Evolutionary conservation across 2,888 invertebrate species (phyloP), one percentile per base, ranked within the genome.

Genomic region (Chymomyza caudatula): DNA sequence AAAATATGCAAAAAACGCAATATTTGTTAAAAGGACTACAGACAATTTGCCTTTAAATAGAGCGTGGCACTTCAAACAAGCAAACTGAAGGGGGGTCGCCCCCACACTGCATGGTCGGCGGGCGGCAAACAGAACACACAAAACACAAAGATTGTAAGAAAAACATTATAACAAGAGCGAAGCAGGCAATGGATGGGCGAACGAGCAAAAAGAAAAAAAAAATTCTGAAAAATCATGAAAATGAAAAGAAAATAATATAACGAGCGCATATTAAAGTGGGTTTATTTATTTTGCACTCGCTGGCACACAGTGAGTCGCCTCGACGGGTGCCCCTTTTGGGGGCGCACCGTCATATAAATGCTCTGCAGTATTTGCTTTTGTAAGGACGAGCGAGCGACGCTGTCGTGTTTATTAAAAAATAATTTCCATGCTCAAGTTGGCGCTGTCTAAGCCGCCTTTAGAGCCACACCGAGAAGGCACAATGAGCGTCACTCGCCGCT

Each of bases 41-140:
- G 86, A 85, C 84, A 84, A 87, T 84, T 84, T 82, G 85, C 86
- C 74, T 78, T 79, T 86, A 86, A 86, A 86, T 86, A 76, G 85
- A 84, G 77, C 83, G 85, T 83, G 85, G 85, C 81, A 82, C 81
- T 82, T 82, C 79, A 85, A 82, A 82, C 86, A 85, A 77, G 73
- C 81, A 76, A 78, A 71, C 23, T 37, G 20, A 42, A n/a, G n/a
- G n/a, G n/a, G n/a, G n/a, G n/a, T n/a, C n/a, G n/a, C n/a, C n/a
- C n/a, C n/a, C n/a, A n/a, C n/a, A n/a, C n/a, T n/a, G n/a, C n/a
- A n/a, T n/a, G 29, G 23, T n/a, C 5, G 53, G 17, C 25, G 17
- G n/a, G 60, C 55, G 62, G 68, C 72, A 71, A 73, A 71, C 67
- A 61, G 69, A 72, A 77, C 69, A 76, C 63, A 65, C 53, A 55